phyloP scores from a whole-genome alignment of 2,797 vertebrate species.

The Hippocampus kuda region DNA sequence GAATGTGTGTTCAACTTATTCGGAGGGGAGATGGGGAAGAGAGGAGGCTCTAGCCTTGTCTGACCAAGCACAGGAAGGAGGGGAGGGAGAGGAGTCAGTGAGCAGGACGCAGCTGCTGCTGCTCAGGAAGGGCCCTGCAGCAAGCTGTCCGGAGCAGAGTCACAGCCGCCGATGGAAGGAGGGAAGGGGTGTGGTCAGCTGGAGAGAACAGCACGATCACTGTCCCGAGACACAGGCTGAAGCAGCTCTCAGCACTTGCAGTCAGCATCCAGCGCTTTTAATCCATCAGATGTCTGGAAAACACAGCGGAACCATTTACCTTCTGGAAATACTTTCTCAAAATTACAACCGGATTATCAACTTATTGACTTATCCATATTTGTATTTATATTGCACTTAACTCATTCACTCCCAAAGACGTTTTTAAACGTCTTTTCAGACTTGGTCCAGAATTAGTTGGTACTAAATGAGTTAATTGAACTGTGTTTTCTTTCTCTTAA shows the following conservation, averaged over 20 bases:
- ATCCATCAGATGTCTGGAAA: constrained; percentile 1
- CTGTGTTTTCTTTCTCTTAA: too few relatives aligned
- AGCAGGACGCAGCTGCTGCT: constrained; percentile 76
- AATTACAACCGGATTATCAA: too few relatives aligned
- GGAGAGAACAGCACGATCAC: constrained; percentile 35
- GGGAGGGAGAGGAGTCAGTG: constrained; percentile 59
- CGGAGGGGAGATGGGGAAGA: constrained; percentile 30
- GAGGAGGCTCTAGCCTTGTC: constrained; percentile 61
- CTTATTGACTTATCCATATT: too few relatives aligned
- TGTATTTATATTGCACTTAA: too few relatives aligned
- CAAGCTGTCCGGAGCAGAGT: constrained; percentile 59
- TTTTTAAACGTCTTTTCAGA: too few relatives aligned
- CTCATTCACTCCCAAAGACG: too few relatives aligned
- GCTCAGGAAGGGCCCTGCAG: constrained; percentile 69
- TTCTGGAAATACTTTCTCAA: too few relatives aligned
- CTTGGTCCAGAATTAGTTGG: too few relatives aligned
- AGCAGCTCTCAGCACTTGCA: not conserved
- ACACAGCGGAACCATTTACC: not conserved
- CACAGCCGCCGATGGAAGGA: constrained; percentile 48
- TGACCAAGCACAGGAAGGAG: constrained; percentile 74
- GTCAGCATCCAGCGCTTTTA: not conserved
- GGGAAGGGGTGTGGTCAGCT: constrained; percentile 22
- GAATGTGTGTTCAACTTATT: constrained; percentile 1
- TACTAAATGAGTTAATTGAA: too few relatives aligned
- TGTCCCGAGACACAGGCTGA: constrained; percentile 10